These are phyloP conservation scores for Sebastes cheni DNA, from an alignment of 2,797 vertebrate species.

Conservation along the genomic window DNA sequence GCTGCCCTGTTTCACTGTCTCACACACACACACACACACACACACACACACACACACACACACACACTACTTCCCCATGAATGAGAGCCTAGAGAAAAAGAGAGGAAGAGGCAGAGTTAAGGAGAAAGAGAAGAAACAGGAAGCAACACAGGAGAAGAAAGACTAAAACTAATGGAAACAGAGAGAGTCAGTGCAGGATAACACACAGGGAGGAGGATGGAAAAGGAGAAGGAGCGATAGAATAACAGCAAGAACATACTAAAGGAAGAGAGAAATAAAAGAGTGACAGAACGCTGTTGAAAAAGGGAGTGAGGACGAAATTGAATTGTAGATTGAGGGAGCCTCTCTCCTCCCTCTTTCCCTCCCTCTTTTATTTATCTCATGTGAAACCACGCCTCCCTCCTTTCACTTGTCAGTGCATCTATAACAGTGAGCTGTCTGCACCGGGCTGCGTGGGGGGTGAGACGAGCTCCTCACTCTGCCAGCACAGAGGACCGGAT, in stretches of 20 bases:
- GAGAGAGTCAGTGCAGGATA: background rate
- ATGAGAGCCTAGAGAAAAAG: constrained; percentile 55
- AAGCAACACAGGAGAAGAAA: constrained; percentile 24
- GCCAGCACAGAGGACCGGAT: constrained; percentile 59
- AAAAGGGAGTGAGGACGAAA: constrained; percentile 60
- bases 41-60: constrained; percentile 1
- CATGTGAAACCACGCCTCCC: constrained; percentile 80
- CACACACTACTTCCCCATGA: constrained; percentile 55
- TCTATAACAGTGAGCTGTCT: constrained; percentile 85
- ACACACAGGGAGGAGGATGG: constrained; percentile 13
- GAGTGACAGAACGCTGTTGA: constrained; percentile 34
- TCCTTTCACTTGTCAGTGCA: constrained; percentile 84
- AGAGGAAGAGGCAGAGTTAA: constrained; percentile 42
- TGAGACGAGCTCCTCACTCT: constrained; percentile 71
- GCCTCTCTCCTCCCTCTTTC: constrained; percentile 73
- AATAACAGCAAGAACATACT: constrained; percentile 27
- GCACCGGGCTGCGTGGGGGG: constrained; percentile 74
- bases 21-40: constrained; percentile 17
- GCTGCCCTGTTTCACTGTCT: constrained; percentile 70
- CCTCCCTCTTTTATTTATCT: constrained; percentile 83
- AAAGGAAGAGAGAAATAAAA: constrained; percentile 32
- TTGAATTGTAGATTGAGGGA: constrained; percentile 85
- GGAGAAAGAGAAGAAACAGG: constrained; percentile 42
- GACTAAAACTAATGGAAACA: constrained; percentile 42
- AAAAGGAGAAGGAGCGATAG: constrained; percentile 9